phyloP scores from a whole-genome alignment of 2,797 vertebrate genomes.

The Sebastes minor region DNA sequence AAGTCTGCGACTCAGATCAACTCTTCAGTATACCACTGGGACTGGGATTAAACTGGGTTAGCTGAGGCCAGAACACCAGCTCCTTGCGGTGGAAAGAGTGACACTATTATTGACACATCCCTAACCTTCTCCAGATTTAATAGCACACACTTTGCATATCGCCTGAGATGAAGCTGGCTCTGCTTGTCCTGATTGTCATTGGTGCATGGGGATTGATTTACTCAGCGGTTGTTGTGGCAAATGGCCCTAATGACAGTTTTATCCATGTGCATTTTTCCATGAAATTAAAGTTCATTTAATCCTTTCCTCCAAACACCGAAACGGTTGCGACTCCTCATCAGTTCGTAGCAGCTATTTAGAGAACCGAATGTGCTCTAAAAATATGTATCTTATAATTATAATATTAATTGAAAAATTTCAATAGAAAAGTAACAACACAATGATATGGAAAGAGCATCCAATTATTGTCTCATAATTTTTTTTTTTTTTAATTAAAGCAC shows the following conservation, averaged over 20 bases:
- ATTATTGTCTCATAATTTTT: slow-evolving; percentile 26
- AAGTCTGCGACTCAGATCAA: slow-evolving; percentile 57
- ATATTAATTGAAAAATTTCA: slow-evolving; percentile 46
- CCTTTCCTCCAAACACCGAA: slow-evolving; percentile 9
- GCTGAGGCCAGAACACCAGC: slow-evolving; percentile 43
- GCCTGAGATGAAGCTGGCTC: slow-evolving; percentile 28
- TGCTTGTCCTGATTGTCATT: slow-evolving; percentile 42
- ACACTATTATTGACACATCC: slow-evolving; percentile 52
- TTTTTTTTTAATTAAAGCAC: slow-evolving; percentile 54
- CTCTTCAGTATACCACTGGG: slow-evolving; percentile 48
- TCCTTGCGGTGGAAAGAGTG: slow-evolving; percentile 57
- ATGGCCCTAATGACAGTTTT: slow-evolving; percentile 10
- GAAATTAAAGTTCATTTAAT: slow-evolving; percentile 42
- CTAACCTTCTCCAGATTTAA: slow-evolving; percentile 51
- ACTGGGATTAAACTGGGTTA: slow-evolving; percentile 58
- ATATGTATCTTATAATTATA: slow-evolving; percentile 27
- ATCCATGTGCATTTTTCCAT: slow-evolving; percentile 46
- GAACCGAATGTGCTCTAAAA: slow-evolving; percentile 29
- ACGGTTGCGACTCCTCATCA: slow-evolving; percentile 17
- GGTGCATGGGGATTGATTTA: slow-evolving; percentile 49
- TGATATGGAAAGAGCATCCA: slow-evolving; percentile 17
- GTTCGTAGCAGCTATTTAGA: slow-evolving; percentile 19
- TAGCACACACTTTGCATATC: slow-evolving; percentile 41
- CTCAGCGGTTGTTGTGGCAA: slow-evolving; percentile 24
- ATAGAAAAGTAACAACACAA: slow-evolving; percentile 18